Evolutionary conservation across 2,113 vertebrate genomes (phyloP).

Genomic region (Serilophus lunatus): DNA sequence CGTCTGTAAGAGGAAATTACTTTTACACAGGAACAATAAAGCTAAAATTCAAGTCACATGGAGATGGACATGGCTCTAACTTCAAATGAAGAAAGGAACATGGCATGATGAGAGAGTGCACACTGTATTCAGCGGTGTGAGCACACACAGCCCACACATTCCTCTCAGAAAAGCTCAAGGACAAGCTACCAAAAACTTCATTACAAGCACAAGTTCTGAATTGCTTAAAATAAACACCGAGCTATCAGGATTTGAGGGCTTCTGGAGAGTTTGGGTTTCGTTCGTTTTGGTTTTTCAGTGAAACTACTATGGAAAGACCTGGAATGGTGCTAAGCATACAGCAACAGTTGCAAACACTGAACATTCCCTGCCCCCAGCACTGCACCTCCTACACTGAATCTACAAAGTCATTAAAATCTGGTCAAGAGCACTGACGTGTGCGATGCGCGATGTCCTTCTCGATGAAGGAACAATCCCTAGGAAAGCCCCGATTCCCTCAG

Average conservation of each 20-base stretch:
- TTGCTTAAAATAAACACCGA: not conserved
- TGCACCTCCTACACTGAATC: not conserved
- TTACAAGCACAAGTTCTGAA: not conserved
- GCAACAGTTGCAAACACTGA: not conserved
- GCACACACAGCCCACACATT: fast-evolving
- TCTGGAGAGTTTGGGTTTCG: not conserved
- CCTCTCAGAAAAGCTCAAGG: not conserved
- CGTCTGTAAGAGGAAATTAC: not conserved
- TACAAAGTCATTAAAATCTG: not conserved
- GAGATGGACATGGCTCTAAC: not conserved
- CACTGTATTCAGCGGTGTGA: not conserved
- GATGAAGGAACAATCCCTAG: not conserved
- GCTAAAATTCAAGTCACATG: not conserved
- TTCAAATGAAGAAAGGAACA: not conserved
- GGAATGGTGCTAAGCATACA: not conserved
- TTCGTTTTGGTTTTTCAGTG: not conserved
- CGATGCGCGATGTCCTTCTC: not conserved
- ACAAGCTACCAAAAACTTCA: not conserved
- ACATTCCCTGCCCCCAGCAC: not conserved
- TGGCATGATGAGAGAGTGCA: fast-evolving
- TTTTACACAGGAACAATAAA: not conserved
- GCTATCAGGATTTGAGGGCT: fast-evolving
- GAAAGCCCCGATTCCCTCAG: not conserved
- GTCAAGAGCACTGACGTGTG: fast-evolving
- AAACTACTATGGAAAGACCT: not conserved